Evolutionary conservation across 2,888 invertebrate species (phyloP), one percentile per base, ranked within the genome.

Genomic region (Apamea sordens): DNA sequence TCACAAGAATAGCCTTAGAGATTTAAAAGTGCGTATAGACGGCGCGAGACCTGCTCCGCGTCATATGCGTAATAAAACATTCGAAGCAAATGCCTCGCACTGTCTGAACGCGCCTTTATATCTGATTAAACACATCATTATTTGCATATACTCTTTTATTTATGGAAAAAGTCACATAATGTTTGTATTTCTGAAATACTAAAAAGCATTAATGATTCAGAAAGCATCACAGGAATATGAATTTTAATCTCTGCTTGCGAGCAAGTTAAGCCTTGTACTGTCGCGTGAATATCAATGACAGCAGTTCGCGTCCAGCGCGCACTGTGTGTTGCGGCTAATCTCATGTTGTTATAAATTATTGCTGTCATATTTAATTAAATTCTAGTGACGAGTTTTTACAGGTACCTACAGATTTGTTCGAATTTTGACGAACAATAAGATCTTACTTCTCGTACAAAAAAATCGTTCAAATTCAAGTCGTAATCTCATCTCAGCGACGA

Each of bases 241-340:
- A 73, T 83, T 83, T 83, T 77, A 69, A 83, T 77, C 78, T 83
- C 11, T 53, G 53, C 56, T 64, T 50, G 50, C 59, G 24, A 77
- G 36, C 64, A 61, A 83, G 69, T 65, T 73, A 65, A 83, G 53
- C 78, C 63, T 53, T n/a, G 21, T 65, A 24, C 18, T 69, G 64
- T 61, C 36, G 59, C 15, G 24, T 70, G 82, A 83, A 83, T 82
- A 53, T 53, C 64, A 82, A 82, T 77, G 50, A 21, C 59, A 50
- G 28, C 32, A 15, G 28, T 41, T 53, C 18, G 28, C 2, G 3
- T 15, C 32, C 32, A 56, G 36, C 32, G 1, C 1, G 10, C 11
- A 50, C 15, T 56, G 50, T 63, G n/a, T 5, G 24, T 8, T 63
- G 24, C n/a, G 24, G 32, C 24, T 78, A 36, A 65, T 56, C 5